phyloP scores from a whole-genome alignment of 2,797 vertebrate species.

The Gobio occitaniae region DNA sequence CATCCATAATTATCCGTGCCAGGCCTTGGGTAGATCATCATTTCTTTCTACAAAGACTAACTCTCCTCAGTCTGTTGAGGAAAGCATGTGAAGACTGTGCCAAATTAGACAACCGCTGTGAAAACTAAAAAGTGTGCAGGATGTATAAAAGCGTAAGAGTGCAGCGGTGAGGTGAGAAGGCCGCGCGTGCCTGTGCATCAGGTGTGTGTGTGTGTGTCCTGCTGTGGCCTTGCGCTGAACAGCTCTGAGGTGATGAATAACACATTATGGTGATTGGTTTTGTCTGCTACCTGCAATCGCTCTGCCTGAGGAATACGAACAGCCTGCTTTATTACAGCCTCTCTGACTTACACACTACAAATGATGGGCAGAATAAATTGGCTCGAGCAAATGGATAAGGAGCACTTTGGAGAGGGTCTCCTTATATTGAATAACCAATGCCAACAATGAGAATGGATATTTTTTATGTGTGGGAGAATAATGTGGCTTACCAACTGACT shows the following conservation, averaged over 20 bases:
- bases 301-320: slow-evolving; percentile 44
- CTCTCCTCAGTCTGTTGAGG: background rate
- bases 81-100: background rate
- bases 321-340: slow-evolving; percentile 43
- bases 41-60: background rate
- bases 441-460: slow-evolving; percentile 14
- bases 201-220: slow-evolving; percentile 14
- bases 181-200: slow-evolving; percentile 15
- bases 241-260: slow-evolving; percentile 60
- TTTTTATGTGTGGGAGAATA: slow-evolving; percentile 18
- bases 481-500: background rate
- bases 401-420: slow-evolving; percentile 41
- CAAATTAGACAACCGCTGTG: slow-evolving; percentile 19
- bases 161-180: background rate
- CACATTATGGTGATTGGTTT: slow-evolving; percentile 61
- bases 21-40: slow-evolving; percentile 9
- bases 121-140: slow-evolving; percentile 11
- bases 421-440: slow-evolving; percentile 30
- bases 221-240: slow-evolving; percentile 16
- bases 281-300: slow-evolving; percentile 51
- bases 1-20: background rate
- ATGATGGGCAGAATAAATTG: slow-evolving; percentile 56
- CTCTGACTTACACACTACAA: slow-evolving; percentile 38
- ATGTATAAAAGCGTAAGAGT: background rate
- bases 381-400: slow-evolving; percentile 47